Conservation (phyloP, 1,140 invertebrate species). For the Melitaea cinxia region DNA sequence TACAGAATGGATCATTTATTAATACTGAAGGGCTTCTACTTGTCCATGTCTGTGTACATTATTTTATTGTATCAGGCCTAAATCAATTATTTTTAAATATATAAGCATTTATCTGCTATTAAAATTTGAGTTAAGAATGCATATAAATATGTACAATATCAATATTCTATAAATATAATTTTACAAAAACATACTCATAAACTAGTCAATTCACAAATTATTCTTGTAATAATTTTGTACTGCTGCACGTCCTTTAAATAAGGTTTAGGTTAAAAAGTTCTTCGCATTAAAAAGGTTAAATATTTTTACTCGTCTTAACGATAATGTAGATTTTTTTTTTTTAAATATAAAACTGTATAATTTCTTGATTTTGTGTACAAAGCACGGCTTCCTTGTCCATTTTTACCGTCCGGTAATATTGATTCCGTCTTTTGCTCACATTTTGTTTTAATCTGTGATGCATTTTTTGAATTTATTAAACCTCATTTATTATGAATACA, state of each 20-base stretch:
- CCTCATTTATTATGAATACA: too few relatives aligned
- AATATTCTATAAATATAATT: too few relatives aligned
- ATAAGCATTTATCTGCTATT: background rate
- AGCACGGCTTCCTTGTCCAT: slow-evolving; percentile 46
- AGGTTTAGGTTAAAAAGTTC: background rate
- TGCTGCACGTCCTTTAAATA: slow-evolving; percentile 4
- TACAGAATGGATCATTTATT: too few relatives aligned
- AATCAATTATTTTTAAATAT: background rate
- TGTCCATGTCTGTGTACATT: background rate
- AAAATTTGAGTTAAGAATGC: background rate
- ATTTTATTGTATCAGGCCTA: background rate
- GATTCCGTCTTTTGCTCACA: slow-evolving; percentile 58
- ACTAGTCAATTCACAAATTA: slow-evolving; percentile 4
- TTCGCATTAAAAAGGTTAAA: slow-evolving; percentile 2
- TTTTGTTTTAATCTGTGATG: slow-evolving; percentile 10
- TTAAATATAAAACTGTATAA: background rate
- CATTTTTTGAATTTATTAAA: background rate
- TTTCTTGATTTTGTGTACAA: slow-evolving; percentile 9
- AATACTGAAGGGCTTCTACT: too few relatives aligned
- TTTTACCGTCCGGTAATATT: slow-evolving; percentile 55
- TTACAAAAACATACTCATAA: background rate
- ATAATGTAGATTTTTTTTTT: background rate
- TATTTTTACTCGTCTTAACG: slow-evolving; percentile 1
- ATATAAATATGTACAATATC: too few relatives aligned
- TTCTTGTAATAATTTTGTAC: slow-evolving; percentile 7